phyloP scores from a whole-genome alignment of 2,888 invertebrate genomes.

The Nomada goodeniana region DNA sequence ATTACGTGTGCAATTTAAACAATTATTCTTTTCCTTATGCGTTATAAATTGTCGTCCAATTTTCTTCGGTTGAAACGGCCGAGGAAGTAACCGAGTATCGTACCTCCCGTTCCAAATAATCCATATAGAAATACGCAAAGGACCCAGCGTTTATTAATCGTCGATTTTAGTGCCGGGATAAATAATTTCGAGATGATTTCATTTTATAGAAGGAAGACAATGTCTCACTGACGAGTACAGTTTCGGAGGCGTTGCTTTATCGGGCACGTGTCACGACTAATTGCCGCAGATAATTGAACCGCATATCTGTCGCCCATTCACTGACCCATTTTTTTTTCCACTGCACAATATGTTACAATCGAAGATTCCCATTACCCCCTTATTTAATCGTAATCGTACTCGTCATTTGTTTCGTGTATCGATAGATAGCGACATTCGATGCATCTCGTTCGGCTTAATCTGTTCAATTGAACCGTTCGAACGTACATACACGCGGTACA shows the following conservation, averaged over 20 bases:
- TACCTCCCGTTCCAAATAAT: no score
- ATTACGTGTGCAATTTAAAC: not conserved
- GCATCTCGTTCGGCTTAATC: no score
- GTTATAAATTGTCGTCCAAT: not conserved
- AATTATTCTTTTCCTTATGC: not conserved
- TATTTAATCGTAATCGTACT: not conserved
- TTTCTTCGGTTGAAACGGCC: not conserved
- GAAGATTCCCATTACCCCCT: not conserved
- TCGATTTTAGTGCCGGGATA: rapidly evolving
- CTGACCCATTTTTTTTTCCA: slow-evolving; percentile 50
- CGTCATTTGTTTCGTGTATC: not conserved
- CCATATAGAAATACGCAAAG: no score
- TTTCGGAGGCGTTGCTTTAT: slow-evolving; percentile 29
- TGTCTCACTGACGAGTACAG: not conserved
- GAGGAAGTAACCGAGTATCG: no score
- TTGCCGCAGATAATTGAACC: slow-evolving; percentile 42
- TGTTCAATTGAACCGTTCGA: no score
- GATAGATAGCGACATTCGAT: not conserved
- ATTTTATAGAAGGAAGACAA: not conserved
- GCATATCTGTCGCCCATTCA: slow-evolving; percentile 36
- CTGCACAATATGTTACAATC: slow-evolving; percentile 2
- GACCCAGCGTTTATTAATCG: no score
- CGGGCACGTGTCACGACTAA: slow-evolving; percentile 37
- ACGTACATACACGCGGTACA: no score
- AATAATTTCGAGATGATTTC: not conserved